Conservation (phyloP, 2,113 vertebrate genomes). For the Toxostoma redivivum region DNA sequence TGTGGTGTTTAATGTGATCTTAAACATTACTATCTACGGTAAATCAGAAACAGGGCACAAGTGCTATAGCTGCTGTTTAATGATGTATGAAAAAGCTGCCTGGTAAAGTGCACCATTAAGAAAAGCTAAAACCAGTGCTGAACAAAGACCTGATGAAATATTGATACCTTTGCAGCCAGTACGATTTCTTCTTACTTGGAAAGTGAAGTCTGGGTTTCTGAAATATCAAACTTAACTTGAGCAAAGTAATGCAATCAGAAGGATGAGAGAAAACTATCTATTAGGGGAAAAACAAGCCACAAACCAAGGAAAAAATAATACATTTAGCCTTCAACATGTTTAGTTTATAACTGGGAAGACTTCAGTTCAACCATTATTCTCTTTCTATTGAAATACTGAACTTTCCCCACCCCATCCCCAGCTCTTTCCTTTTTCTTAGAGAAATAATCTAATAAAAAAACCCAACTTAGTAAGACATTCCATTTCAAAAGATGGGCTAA, state of each 20-base stretch:
- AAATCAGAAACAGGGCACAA: slow-evolving; percentile 74
- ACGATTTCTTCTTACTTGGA: slow-evolving; percentile 27
- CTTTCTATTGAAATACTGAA: neutral
- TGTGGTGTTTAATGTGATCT: slow-evolving; percentile 74
- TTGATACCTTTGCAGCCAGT: slow-evolving; percentile 70
- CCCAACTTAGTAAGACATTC: neutral
- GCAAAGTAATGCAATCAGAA: neutral
- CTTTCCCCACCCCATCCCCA: neutral
- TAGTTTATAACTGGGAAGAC: neutral
- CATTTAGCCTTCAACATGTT: neutral
- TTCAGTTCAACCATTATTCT: neutral
- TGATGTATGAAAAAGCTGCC: slow-evolving; percentile 83
- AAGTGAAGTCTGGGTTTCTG: slow-evolving; percentile 22
- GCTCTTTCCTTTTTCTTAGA: neutral
- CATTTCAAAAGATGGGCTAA: neutral
- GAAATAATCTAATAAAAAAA: neutral
- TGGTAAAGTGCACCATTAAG: slow-evolving; percentile 90
- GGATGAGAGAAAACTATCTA: neutral
- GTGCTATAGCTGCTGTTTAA: slow-evolving; percentile 80
- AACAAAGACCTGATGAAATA: slow-evolving; percentile 74
- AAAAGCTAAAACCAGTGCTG: slow-evolving; percentile 73
- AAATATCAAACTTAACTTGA: slow-evolving; percentile 1
- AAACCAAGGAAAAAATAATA: neutral
- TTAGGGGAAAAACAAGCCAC: neutral
- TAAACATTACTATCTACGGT: slow-evolving; percentile 75